Conservation (phyloP, 1,140 invertebrate species). For the Calephelis virginiensis region DNA sequence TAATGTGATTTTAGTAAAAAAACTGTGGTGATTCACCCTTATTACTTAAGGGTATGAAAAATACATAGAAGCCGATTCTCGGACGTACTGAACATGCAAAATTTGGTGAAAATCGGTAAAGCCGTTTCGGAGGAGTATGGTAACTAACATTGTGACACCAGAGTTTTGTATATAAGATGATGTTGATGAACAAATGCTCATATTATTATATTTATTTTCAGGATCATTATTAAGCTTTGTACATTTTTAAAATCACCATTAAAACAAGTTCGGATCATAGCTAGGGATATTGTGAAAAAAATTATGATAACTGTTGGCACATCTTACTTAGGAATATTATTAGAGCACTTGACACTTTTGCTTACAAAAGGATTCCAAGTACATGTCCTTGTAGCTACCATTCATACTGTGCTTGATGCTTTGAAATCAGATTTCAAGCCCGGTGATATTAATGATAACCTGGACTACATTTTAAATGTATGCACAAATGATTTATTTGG, state of each 20-base stretch:
- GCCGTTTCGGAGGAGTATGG: no score
- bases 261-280: conserved; percentile 90
- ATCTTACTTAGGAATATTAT: conserved; percentile 86
- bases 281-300: conserved; percentile 93
- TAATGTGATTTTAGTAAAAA: no score
- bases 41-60: no score
- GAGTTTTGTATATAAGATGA: background rate
- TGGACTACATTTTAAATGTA: conserved; percentile 89
- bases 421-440: conserved; percentile 83
- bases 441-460: conserved; percentile 87
- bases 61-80: no score
- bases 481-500: conserved; percentile 95
- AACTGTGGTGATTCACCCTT: no score
- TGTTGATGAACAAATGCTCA: background rate
- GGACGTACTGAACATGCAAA: no score
- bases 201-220: conserved; percentile 50
- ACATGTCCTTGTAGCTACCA: conserved; percentile 93
- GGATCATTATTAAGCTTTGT: conserved; percentile 93
- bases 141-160: no score
- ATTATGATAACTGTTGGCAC: conserved; percentile 93
- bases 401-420: conserved; percentile 89
- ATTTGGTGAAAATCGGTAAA: no score
- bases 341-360: conserved; percentile 89
- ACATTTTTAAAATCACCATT: conserved; percentile 93
- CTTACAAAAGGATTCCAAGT: conserved; percentile 95